Base-by-base conservation (phyloP, 2,888 invertebrate species). In the Ceraclea dissimilis region DNA sequence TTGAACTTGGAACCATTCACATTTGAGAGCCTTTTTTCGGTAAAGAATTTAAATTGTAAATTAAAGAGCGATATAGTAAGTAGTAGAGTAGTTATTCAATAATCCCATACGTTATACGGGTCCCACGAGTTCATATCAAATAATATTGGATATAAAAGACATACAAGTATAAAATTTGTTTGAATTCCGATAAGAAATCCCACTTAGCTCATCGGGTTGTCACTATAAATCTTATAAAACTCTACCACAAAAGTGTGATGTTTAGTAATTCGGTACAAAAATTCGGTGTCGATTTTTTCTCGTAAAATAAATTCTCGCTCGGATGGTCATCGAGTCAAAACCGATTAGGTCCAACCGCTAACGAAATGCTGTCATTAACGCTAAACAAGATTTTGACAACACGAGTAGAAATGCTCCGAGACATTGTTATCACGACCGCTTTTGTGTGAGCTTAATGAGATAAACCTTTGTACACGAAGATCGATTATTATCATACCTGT, bases 301-400 rank as follows among this genome's bases (percentile, higher is more conserved):
- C 13, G 39, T 39, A 39, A 10, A 16, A 19, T 8, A 51, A 34
- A 20, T 50, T 54, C 54, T 51, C 54, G 49, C 54, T 58, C 52
- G 52, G 47, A 53, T 54, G 49, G 33, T 19, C 26, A 20, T 20
- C 54, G 51, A 50, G 43, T 58, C 58, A 48, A 47, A 51, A 49
- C 11, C 22, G 49, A 49, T 49, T 49, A 49, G 19, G 19, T 18
- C 47, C 18, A 20, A 20, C 2, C 47, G 43, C 47, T 47, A 47
- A 47, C 43, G n/a, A 43, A 26, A 26, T 43, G 43, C 43, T 43
- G 26, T 26, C 26, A n/a, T 43, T 43, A 16, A 43, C 43, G 13
- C 43, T 5, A 43, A 43, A 16, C 43, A 43, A 17, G 43, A 43
- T 13, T 11, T 47, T 18, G 11, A 20, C 20, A 16, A 39, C 39